Evolutionary conservation across 2,888 invertebrate genomes (phyloP).

Genomic region (Polyploca ridens): DNA sequence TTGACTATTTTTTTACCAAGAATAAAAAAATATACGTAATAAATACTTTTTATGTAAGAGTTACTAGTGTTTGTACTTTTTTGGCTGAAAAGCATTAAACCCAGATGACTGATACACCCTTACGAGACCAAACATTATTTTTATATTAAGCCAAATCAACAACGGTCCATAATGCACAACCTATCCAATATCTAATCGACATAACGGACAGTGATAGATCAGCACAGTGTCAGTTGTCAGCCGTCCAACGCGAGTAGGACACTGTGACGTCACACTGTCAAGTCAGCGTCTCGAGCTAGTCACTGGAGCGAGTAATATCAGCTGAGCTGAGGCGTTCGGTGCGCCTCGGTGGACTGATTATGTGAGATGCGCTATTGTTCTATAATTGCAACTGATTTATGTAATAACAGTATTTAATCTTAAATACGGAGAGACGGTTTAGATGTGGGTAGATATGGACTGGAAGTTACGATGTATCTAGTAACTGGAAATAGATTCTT

Average conservation of each 20-base stretch:
- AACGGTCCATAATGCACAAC: neutral
- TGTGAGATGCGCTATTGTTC: neutral
- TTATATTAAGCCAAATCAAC: too few relatives aligned
- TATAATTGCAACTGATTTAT: neutral
- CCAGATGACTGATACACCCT: too few relatives aligned
- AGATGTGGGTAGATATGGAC: too few relatives aligned
- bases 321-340: neutral
- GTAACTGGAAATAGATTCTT: too few relatives aligned
- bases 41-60: too few relatives aligned
- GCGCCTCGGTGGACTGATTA: constrained; percentile 3
- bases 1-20: too few relatives aligned
- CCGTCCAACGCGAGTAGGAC: neutral
- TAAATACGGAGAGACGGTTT: too few relatives aligned
- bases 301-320: constrained; percentile 10
- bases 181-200: neutral
- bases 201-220: neutral
- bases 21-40: too few relatives aligned
- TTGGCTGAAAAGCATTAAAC: neutral
- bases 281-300: constrained; percentile 12
- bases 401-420: too few relatives aligned
- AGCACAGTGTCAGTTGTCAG: neutral
- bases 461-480: too few relatives aligned
- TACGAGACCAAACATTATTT: too few relatives aligned
- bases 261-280: constrained; percentile 13
- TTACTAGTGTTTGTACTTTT: neutral